Base-by-base conservation (phyloP, 1,140 invertebrate species). In the Bradysia coprophila region DNA sequence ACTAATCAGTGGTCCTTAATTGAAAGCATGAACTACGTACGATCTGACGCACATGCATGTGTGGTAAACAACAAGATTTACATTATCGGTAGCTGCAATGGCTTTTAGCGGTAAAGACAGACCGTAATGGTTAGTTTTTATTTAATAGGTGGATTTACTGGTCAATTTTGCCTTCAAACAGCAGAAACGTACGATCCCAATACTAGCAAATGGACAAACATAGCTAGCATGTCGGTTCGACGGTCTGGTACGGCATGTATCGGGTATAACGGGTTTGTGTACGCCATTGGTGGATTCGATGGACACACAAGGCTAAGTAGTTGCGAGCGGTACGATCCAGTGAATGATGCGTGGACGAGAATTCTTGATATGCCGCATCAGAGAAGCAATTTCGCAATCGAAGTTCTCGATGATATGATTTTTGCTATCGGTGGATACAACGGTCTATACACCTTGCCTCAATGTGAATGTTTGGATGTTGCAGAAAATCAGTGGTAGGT, bases 391-490 rank as follows among this genome's bases (percentile, higher is more conserved):
- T 89, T 90, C 52, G 81, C 82, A 10, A 74, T 80, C 15, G 78
- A 78, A 45, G 75, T 84, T 13, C 71, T 83, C 19, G 80, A 85
- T 49, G 78, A 81, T 44, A 76, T 79, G 74, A 81, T 86, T 43
- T 80, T 79, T 50, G 79, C 75, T 1, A 79, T 84, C 44, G 86
- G 85, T 1, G 86, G 86, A 15, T 89, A 85, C 52, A 81, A 87
- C 56, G 84, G 80, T 49, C 70, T 75, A 36, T 77, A 74, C 1
- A 82, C 87, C 0, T 88, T 89, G 16, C 83, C 78, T 49, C 80
- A 88, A 46, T 88, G 91, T 1, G 90, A 93, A 58, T 91, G 87
- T 55, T 94, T 86, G 55, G 84, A 89, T 50, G 80, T 79, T 24
- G 75, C 71, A 49, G 78, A 76, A 0, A 83, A 90, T 52, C 81